phyloP scores from a whole-genome alignment of 64 coral and sea anemone genomes.

The Platygyra sinensis region DNA sequence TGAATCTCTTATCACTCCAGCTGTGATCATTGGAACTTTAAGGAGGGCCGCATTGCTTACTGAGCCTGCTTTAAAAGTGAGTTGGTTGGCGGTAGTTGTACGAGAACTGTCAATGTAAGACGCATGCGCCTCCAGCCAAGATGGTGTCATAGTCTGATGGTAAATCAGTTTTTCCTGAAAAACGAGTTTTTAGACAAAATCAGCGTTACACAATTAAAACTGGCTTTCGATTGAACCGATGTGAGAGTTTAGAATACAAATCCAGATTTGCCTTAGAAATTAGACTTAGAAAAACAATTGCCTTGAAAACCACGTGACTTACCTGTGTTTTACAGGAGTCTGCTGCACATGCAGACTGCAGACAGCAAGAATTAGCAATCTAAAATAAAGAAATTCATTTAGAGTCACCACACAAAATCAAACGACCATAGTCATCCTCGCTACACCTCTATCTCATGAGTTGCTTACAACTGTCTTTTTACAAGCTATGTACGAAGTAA shows the following conservation, averaged over 20 bases:
- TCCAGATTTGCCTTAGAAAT: no score
- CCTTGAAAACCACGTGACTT: neutral
- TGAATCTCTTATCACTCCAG: neutral
- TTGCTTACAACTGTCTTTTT: no score
- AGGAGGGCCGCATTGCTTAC: neutral
- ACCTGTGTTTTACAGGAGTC: neutral
- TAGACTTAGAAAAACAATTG: no score
- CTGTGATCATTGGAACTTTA: neutral
- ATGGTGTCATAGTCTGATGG: slow-evolving; percentile 28
- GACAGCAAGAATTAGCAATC: neutral
- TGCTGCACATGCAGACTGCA: neutral
- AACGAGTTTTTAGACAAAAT: neutral
- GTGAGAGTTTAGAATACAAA: no score
- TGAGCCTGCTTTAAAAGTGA: slow-evolving; percentile 20
- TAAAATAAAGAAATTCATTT: neutral
- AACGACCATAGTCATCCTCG: no score
- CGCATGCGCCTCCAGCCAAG: slow-evolving; percentile 29
- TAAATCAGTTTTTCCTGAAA: neutral
- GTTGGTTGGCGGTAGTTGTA: neutral
- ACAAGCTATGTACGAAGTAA: no score
- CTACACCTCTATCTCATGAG: no score
- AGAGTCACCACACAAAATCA: no score
- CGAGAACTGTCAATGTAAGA: slow-evolving; percentile 19
- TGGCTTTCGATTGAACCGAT: no score
- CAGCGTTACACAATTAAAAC: neutral